These are phyloP conservation scores for Bombyx mori DNA, from an alignment of 1,140 invertebrate species.

Conservation along the genomic window ASM3026992v2 NC_085124.1:2873501-2874000, in stretches of 20 bases:
- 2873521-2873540: not conserved
- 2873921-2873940: too few relatives aligned
- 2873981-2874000: too few relatives aligned
- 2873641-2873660: conserved; percentile 8
- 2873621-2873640: conserved; percentile 16
- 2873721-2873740: conserved; percentile 12
- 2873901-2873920: too few relatives aligned
- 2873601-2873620: conserved; percentile 14
- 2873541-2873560: conserved; percentile 15
- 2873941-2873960: too few relatives aligned
- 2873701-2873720: conserved; percentile 8
- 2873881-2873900: too few relatives aligned
- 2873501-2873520: too few relatives aligned
- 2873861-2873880: too few relatives aligned
- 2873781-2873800: conserved; percentile 17
- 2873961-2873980: too few relatives aligned
- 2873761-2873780: conserved; percentile 18
- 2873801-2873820: too few relatives aligned
- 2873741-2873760: conserved; percentile 21
- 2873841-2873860: too few relatives aligned
- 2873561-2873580: conserved; percentile 18
- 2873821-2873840: too few relatives aligned
- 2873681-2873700: conserved; percentile 3
- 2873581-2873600: conserved; percentile 16
- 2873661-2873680: not conserved